Evolutionary conservation across 2,888 invertebrate species (phyloP).

Genomic region (Smittia sp.): DNA sequence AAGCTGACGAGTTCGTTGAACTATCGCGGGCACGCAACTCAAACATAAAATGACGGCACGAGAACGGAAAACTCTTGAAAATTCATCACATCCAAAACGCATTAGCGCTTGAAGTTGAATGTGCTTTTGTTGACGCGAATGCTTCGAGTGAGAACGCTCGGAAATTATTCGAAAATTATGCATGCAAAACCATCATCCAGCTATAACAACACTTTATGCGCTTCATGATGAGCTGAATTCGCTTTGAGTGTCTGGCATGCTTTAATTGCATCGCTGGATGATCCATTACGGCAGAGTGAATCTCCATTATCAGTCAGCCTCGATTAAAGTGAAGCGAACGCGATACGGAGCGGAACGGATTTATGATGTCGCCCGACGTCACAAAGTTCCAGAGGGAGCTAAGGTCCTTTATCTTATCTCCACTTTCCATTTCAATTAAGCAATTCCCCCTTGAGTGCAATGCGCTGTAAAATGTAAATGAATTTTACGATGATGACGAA

Average conservation of each 20-base stretch:
- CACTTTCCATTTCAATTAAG: constrained; percentile 17
- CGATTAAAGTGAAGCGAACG: too few relatives aligned
- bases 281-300: neutral
- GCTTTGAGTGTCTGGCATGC: neutral
- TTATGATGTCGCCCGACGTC: neutral
- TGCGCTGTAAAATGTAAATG: constrained; percentile 10
- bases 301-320: neutral
- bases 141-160: neutral
- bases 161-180: constrained; percentile 10
- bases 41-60: neutral
- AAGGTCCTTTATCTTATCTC: neutral
- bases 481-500: neutral
- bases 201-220: neutral
- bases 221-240: neutral
- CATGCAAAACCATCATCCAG: neutral
- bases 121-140: neutral
- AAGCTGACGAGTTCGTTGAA: constrained; percentile 22
- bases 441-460: constrained; percentile 1
- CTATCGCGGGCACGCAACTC: neutral
- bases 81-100: constrained; percentile 18
- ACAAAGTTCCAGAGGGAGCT: neutral
- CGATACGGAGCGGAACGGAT: too few relatives aligned
- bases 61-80: constrained; percentile 14
- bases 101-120: constrained; percentile 17
- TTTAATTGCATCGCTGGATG: neutral